Evolutionary conservation across 2,888 invertebrate genomes (phyloP), one percentile per base, ranked within the genome.

Genomic region (Limnephilus lunatus): DNA sequence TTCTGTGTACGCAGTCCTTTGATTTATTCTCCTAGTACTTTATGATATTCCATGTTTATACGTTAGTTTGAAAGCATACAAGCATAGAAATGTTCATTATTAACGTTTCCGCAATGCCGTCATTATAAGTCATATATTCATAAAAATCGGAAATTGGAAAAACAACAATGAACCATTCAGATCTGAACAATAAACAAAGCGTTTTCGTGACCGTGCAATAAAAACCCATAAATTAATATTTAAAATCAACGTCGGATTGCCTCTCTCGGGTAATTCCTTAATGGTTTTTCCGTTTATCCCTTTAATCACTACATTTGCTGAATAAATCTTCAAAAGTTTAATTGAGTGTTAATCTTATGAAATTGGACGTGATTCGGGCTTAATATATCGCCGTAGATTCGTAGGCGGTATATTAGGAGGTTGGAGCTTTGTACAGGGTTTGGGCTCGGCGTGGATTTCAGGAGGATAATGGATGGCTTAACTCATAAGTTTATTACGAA

Each of bases 311-410:
- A 68, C 68, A 68, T 68, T 68, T 68, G 83, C 12, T 86, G 88
- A 81, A 90, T 83, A 90, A 85, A 90, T 90, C 90, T 85, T 90
- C 68, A 81, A 81, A 81, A 91, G 86, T 91, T 87, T 86, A 91
- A 91, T 91, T 86, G 91, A 53, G 91, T 91, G 91, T 81, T 91
- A 91, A 91, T 91, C 86, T 83, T 81, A 68, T 81, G 85, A 85
- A 85, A 90, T 90, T 85, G 90, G 82, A 85, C 85, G 90, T 68
- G 85, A 85, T 68, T 85, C 53, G 48, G 68, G 68, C 35, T 81
- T 89, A 81, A 89, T 89, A 81, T 89, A 89, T 89, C 39, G 89
- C 89, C 81, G 14, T 81, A 19, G 81, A n/a, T 68, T 68, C 68
- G 68, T n/a, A 68, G 68, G 68, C 68, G 68, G 68, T 68, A 68